Conservation (phyloP, 1,140 invertebrate genomes). For the Saxidomus purpurata region DNA sequence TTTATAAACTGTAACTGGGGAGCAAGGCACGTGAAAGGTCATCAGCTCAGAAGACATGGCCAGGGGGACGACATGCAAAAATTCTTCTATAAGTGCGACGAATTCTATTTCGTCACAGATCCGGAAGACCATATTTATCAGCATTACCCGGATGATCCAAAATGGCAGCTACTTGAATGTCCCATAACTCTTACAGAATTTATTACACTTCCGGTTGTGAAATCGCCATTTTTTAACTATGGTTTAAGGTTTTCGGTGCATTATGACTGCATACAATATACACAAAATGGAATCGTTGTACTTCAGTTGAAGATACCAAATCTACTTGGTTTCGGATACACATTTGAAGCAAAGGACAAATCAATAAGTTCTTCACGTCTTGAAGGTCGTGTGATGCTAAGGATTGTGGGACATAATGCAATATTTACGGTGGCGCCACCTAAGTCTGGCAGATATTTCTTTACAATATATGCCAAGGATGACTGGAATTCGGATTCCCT, state of each 20-base stretch:
- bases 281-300: constrained; percentile 80
- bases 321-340: constrained; percentile 81
- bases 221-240: constrained; percentile 85
- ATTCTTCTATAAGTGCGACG: constrained; percentile 84
- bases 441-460: constrained; percentile 82
- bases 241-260: constrained; percentile 82
- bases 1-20: constrained; percentile 87
- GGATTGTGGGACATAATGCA: constrained; percentile 83
- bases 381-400: constrained; percentile 81
- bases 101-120: constrained; percentile 88
- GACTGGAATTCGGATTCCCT: constrained; percentile 83
- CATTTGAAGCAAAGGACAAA: constrained; percentile 80
- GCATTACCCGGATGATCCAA: constrained; percentile 88
- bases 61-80: constrained; percentile 55
- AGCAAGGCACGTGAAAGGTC: constrained; percentile 84
- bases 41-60: constrained; percentile 37
- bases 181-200: constrained; percentile 87
- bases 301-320: constrained; percentile 81
- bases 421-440: constrained; percentile 84
- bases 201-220: constrained; percentile 87
- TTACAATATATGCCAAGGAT: constrained; percentile 84
- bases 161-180: constrained; percentile 88
- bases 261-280: constrained; percentile 82
- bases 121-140: constrained; percentile 88
- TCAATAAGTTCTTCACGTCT: constrained; percentile 73